Conservation (phyloP, 2,113 vertebrate species). For the Chaenocephalus aceratus region DNA sequence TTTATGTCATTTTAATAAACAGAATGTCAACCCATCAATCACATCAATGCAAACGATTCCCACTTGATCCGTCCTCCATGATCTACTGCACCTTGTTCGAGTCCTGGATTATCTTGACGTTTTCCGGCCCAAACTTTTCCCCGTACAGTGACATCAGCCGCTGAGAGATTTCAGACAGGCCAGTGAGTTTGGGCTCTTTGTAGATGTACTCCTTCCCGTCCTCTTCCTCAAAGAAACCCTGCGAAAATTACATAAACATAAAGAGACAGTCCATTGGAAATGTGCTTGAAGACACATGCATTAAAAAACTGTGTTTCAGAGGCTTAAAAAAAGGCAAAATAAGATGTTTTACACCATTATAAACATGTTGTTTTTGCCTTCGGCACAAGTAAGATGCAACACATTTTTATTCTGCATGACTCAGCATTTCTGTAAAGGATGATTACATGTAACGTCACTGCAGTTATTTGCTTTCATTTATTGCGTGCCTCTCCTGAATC, state of each 20-base stretch:
- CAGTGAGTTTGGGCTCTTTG: slow-evolving; percentile 97
- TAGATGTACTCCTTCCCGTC: slow-evolving; percentile 99
- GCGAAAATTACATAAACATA: background rate
- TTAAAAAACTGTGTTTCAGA: background rate
- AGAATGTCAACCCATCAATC: too few relatives aligned
- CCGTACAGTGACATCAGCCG: slow-evolving; percentile 93
- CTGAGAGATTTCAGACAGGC: slow-evolving; percentile 95
- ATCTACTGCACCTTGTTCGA: slow-evolving; percentile 89
- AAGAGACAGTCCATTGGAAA: too few relatives aligned
- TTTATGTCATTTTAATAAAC: too few relatives aligned
- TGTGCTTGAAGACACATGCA: too few relatives aligned
- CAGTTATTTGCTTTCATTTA: background rate
- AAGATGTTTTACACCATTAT: too few relatives aligned
- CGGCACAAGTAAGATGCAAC: too few relatives aligned
- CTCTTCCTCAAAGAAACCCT: slow-evolving; percentile 98
- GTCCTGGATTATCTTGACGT: slow-evolving; percentile 95
- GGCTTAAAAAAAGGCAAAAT: too few relatives aligned
- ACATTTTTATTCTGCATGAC: background rate
- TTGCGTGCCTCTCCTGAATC: background rate
- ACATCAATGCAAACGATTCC: too few relatives aligned
- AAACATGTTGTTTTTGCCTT: too few relatives aligned
- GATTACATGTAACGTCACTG: background rate
- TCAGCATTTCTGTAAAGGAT: background rate
- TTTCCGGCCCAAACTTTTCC: slow-evolving; percentile 95
- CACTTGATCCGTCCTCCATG: background rate